phyloP scores from a whole-genome alignment of 1,140 invertebrate genomes.

The Metopolophium dirhodum region DNA sequence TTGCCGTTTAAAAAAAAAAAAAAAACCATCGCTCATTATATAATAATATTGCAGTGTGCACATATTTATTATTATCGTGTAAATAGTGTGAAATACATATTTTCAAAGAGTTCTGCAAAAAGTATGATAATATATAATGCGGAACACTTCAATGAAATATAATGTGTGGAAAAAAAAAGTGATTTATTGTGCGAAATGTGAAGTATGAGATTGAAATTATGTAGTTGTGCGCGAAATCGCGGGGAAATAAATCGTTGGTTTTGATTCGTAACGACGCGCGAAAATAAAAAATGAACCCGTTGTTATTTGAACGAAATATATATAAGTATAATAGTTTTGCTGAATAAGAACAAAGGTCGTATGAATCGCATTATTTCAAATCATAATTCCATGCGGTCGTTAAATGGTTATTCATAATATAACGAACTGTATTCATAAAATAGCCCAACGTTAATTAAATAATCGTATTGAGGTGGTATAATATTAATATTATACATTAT shows the following conservation, averaged over 20 bases:
- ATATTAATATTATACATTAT: neutral
- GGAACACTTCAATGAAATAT: neutral
- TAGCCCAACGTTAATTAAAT: neutral
- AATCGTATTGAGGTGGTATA: neutral
- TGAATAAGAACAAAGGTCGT: neutral
- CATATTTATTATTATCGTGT: neutral
- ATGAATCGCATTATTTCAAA: neutral
- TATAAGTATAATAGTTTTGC: neutral
- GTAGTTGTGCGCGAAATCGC: neutral
- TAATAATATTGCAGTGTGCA: neutral
- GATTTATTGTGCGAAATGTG: neutral
- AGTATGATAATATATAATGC: neutral
- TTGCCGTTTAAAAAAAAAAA: neutral
- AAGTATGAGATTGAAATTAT: neutral
- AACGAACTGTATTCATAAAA: neutral
- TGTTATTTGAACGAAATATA: neutral
- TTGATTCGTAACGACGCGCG: neutral
- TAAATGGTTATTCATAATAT: neutral
- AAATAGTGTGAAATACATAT: neutral
- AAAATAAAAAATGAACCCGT: neutral
- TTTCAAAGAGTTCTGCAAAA: neutral
- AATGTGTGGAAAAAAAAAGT: neutral
- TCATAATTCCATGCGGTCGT: neutral
- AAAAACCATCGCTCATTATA: neutral
- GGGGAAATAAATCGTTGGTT: neutral